Evolutionary conservation across 2,113 vertebrate species (phyloP), one percentile per base, ranked within the genome.

Genomic region (Hippocampus mohnikei): DNA sequence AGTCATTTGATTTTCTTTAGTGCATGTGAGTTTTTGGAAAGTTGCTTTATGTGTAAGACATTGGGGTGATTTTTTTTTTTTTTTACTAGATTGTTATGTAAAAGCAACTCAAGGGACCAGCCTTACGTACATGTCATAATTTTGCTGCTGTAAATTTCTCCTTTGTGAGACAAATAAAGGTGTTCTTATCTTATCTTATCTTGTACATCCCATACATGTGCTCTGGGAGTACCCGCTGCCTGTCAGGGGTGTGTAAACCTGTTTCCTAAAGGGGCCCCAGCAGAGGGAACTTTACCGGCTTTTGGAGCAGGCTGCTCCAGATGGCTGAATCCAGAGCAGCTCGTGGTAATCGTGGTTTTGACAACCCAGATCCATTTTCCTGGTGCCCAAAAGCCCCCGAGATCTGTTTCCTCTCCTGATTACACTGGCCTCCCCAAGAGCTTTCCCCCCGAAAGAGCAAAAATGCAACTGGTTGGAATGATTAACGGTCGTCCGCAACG

Each of bases 371-470:
- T 93, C 92, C 90, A 89, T 93, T 93, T 91, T 91, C 90, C 91
- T 92, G 90, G 88, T 87, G 87, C 79, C 80, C 70, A 59, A 78
- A 80, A 82, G 76, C 82, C 85, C 79, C 75, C 58, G 70, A 90
- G 88, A 91, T 90, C 90, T 92, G 92, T 93, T 93, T 93, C 92
- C 92, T 92, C 87, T 91, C 80, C 87, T 89, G 89, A 91, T 91
- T 90, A 88, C 83, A 71, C 86, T 80, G 84, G 83, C 88, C 90
- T 89, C 88, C 89, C 86, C 81, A 85, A 46, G 18, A 81, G 75
- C 81, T 82, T 86, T 81, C 15, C 86, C 89, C 89, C 81, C 76
- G 80, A 86, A 88, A 87, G 83, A 75, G 65, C 87, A 79, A 84
- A 80, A 82, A 84, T 72, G 82, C 83, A 81, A 76, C 69, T 56